Percentiles rank a stretch among this genome's conserved stretches.
These are phyloP conservation scores for Chloroceryle amazona DNA, from an alignment of 2,797 vertebrate species.

Conservation along the genomic window DNA sequence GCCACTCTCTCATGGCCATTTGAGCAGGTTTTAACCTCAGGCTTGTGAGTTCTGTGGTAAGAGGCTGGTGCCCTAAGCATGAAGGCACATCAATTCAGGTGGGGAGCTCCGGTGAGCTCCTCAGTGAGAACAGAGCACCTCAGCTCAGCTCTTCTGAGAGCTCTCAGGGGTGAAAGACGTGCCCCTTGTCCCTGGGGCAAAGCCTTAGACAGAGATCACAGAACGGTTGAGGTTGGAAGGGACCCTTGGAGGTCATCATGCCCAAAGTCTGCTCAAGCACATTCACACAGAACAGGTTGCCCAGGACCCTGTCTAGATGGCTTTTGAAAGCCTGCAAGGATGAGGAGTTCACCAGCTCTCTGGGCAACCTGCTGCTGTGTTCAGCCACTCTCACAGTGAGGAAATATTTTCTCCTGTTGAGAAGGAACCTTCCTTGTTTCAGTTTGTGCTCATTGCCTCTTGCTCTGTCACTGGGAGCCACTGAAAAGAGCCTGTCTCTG, in stretches of 20 bases:
- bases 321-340: not conserved
- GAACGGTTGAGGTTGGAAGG: not conserved
- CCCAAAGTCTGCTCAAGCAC: not conserved
- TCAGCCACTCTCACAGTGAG: not conserved
- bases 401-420: not conserved
- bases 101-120: too few relatives aligned
- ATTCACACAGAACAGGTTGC: not conserved
- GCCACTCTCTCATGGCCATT: too few relatives aligned
- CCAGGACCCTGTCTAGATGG: not conserved
- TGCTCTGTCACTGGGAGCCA: too few relatives aligned
- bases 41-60: not conserved
- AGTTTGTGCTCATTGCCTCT: too few relatives aligned
- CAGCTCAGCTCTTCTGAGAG: not conserved
- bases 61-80: not conserved
- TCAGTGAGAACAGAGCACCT: accelerated
- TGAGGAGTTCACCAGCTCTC: not conserved
- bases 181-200: not conserved
- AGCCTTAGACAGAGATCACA: not conserved
- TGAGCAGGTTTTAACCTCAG: accelerated
- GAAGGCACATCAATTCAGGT: too few relatives aligned
- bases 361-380: not conserved
- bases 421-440: too few relatives aligned
- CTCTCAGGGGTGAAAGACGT: not conserved
- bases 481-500: too few relatives aligned
- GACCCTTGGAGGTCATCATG: not conserved